Percentiles rank a stretch among this genome's conserved stretches.
Conservation (phyloP, 92 coral and sea anemone genomes). For the Palythoa heliodiscus region DNA sequence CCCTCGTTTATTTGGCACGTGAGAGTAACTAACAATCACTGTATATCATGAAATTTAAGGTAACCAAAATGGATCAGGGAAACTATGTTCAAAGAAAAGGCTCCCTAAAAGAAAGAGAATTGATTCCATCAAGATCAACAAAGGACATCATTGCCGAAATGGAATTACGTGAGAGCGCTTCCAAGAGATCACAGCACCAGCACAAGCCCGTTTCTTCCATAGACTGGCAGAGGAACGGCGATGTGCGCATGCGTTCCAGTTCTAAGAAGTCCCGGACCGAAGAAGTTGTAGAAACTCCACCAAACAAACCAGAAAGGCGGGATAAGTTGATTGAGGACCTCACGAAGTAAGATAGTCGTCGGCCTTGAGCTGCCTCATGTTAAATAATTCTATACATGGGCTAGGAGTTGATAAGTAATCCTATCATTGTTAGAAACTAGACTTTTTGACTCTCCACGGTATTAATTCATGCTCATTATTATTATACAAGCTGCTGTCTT, state of each 20-base stretch:
- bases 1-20: too few relatives aligned
- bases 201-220: conserved; percentile 30
- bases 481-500: too few relatives aligned
- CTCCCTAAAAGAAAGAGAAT: conserved; percentile 33
- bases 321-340: conserved; percentile 43
- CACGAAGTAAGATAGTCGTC: not conserved
- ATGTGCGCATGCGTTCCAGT: conserved; percentile 19
- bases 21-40: not conserved
- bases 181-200: conserved; percentile 19
- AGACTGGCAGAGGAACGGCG: conserved; percentile 36
- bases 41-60: not conserved
- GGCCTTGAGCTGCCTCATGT: not conserved
- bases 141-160: conserved; percentile 40
- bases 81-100: conserved; percentile 19
- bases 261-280: conserved; percentile 1
- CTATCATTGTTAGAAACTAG: too few relatives aligned
- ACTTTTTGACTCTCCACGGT: too few relatives aligned
- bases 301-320: conserved; percentile 21
- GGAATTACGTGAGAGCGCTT: conserved; percentile 21
- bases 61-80: conserved; percentile 7
- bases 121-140: conserved; percentile 23
- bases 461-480: too few relatives aligned
- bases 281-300: conserved; percentile 12
- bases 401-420: too few relatives aligned
- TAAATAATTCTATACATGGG: too few relatives aligned